Evolutionary conservation across 1,140 invertebrate genomes (phyloP).

Genomic region (Apis florea): DNA sequence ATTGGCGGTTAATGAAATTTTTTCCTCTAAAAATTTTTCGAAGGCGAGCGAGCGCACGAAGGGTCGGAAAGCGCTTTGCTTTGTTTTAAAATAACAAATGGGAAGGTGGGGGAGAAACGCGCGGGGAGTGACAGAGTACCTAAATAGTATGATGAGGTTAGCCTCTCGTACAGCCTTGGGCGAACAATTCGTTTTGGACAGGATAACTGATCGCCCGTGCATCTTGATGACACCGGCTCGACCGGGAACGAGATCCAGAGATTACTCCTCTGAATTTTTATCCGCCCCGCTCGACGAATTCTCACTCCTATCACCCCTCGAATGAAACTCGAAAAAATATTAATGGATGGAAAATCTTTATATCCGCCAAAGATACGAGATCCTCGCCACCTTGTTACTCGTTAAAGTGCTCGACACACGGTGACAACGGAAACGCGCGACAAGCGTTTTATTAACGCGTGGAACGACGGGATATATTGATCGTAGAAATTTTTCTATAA

Average conservation of each 20-base stretch:
- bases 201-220: conserved; percentile 13
- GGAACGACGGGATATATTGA: conserved; percentile 20
- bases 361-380: too few species aligned
- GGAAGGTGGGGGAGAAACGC: not conserved
- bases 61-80: too few species aligned
- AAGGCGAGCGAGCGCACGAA: too few species aligned
- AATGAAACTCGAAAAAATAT: too few species aligned
- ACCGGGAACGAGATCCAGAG: conserved; percentile 5
- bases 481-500: conserved; percentile 47
- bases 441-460: not conserved
- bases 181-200: conserved; percentile 24
- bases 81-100: not conserved
- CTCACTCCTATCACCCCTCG: not conserved
- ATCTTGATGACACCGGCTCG: conserved; percentile 18
- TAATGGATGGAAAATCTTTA: too few species aligned
- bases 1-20: too few species aligned
- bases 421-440: not conserved
- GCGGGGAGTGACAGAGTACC: conserved; percentile 13
- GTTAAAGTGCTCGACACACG: too few species aligned
- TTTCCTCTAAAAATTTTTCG: too few species aligned
- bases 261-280: not conserved
- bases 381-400: too few species aligned
- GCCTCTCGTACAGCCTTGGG: conserved; percentile 19
- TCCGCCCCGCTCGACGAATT: too few species aligned
- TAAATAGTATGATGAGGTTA: conserved; percentile 24